A percentile compares a stretch with the other conserved stretches of the same genome.
Evolutionary conservation across 2,888 invertebrate species (phyloP).

Genomic region (Hetaerina titia): DNA sequence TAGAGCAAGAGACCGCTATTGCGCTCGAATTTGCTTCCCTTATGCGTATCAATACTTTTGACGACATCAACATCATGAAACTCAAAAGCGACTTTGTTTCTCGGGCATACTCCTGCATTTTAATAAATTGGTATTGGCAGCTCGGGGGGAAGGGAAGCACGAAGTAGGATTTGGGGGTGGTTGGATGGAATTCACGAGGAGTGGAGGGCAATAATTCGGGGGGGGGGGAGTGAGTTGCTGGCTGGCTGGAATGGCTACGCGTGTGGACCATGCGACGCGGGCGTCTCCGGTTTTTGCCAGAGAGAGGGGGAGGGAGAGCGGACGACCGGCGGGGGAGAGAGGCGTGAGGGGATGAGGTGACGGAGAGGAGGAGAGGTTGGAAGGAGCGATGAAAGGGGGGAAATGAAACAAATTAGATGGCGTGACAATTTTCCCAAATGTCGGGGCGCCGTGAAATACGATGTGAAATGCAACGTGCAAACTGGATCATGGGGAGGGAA

Average conservation of each 20-base stretch:
- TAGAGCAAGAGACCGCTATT: not conserved
- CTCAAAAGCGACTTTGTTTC: not conserved
- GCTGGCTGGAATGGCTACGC: not conserved
- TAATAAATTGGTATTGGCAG: not conserved
- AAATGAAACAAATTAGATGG: conserved; percentile 53
- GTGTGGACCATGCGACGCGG: not conserved
- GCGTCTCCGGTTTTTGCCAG: not conserved
- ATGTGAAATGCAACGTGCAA: conserved; percentile 6
- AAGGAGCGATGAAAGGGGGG: not conserved
- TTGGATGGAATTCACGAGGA: not conserved
- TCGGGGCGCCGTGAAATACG: not conserved
- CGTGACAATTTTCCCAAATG: conserved; percentile 30
- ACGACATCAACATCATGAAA: not conserved
- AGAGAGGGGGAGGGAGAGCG: no score
- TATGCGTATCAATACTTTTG: not conserved
- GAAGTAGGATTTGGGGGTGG: not conserved
- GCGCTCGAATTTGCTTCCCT: not conserved
- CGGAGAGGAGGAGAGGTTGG: not conserved
- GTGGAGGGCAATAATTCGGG: not conserved
- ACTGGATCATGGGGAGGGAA: not conserved
- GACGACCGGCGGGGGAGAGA: not conserved
- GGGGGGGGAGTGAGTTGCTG: not conserved
- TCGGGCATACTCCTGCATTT: not conserved
- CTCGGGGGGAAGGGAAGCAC: not conserved
- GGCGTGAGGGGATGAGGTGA: not conserved